Conservation (phyloP, 92 coral and sea anemone species). For the Bergia puertoricense region DNA sequence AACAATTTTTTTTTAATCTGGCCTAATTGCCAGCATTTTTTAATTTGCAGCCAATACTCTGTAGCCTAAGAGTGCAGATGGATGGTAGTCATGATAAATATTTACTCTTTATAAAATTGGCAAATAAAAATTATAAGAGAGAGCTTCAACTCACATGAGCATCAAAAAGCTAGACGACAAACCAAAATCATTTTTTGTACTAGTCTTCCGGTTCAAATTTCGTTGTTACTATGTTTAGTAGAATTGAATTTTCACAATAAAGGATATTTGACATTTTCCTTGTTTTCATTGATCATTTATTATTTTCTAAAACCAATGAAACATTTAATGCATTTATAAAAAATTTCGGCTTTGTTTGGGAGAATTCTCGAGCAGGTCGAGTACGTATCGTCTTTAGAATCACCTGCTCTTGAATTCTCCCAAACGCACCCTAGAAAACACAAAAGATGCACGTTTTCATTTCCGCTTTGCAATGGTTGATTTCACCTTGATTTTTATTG, state of each 20-base stretch:
- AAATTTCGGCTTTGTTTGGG: background rate
- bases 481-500: background rate
- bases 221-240: background rate
- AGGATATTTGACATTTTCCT: background rate
- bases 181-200: too few relatives aligned
- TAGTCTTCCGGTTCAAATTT: background rate
- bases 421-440: too few relatives aligned
- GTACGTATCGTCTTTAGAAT: too few relatives aligned
- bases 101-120: background rate
- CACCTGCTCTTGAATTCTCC: too few relatives aligned
- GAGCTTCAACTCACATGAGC: background rate
- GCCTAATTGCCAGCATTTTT: too few relatives aligned
- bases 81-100: background rate
- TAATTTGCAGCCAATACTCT: too few relatives aligned
- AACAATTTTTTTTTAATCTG: too few relatives aligned
- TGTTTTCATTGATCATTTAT: background rate
- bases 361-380: too few relatives aligned
- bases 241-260: background rate
- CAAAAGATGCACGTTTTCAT: too few relatives aligned
- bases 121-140: background rate
- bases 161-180: background rate
- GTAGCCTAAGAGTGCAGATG: background rate
- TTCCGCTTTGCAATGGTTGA: background rate
- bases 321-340: too few relatives aligned
- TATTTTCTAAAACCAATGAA: too few relatives aligned